Evolutionary conservation across 2,113 vertebrate genomes (phyloP), one percentile per base, ranked within the genome.

Genomic region (Struthio camelus): DNA sequence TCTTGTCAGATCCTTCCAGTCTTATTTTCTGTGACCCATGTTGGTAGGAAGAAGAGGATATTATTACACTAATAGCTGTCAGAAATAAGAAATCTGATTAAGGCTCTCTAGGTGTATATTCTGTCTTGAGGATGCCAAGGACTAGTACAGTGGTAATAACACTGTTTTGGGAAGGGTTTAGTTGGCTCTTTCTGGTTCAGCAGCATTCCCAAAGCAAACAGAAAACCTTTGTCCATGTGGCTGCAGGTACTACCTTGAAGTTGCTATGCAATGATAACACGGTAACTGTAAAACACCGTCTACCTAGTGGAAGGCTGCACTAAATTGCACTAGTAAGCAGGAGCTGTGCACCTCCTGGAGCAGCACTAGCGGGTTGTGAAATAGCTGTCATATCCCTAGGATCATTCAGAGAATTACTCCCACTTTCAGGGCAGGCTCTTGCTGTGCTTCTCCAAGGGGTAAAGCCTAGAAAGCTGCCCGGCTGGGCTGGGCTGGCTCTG

Each of bases 1-100:
- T 73, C 64, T 80, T 73, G 83, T 71, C 64, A 70, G 40, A 82
- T 83, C 14, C 4, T 11, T 69, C 38, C 67, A 83, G 61, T 77
- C 32, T 77, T 94, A 85, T 85, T 87, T 87, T 90, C 50, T 59
- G 40, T 88, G 67, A 85, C 85, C 62, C 83, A 4, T 23, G 22
- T 48, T 42, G 28, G 53, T 20, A 92, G 58, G 32, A 10, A 94
- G 28, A 78, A 58, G 54, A 83, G 13, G 72, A 48, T 80, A 69
- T 65, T 80, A 61, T 70, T 78, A 56, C 64, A 71, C 20, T 42
- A 53, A 40, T 78, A 42, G 40, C 65, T 80, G 59, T 84, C 83
- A 92, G 64, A 95, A 93, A 84, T 28, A 67, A 75, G 59, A 83
- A 90, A 94, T 69, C 11, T 73, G 77, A 95, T 93, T 83, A 90